A percentile compares a stretch with the other conserved stretches of the same genome.
phyloP scores from a whole-genome alignment of 2,888 invertebrate species.

The Rhaphigaster nebulosa region DNA sequence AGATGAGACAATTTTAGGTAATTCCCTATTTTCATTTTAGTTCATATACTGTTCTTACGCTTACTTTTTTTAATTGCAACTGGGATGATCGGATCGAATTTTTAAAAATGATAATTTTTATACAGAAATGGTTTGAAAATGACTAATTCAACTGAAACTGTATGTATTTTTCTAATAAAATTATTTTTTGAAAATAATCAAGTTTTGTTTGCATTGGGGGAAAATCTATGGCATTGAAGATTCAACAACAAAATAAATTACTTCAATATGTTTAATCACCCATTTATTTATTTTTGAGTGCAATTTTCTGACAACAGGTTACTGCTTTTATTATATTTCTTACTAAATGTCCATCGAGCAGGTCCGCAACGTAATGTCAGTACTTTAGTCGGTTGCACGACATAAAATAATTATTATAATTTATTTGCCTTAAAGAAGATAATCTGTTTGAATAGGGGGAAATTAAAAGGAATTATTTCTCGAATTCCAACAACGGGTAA shows the following conservation, averaged over 20 bases:
- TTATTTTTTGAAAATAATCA: not conserved
- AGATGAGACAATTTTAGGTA: no score
- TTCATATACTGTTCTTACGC: no score
- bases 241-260: not conserved
- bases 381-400: not conserved
- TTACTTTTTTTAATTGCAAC: no score
- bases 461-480: conserved; percentile 19
- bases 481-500: not conserved
- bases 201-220: not conserved
- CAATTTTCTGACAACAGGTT: not conserved
- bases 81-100: no score
- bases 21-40: no score
- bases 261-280: no score
- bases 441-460: not conserved
- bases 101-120: no score
- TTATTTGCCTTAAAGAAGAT: not conserved
- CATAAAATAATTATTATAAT: not conserved
- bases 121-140: no score
- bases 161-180: not conserved
- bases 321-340: not conserved
- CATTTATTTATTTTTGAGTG: not conserved
- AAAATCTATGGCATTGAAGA: no score
- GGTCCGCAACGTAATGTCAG: not conserved
- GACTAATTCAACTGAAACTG: not conserved
- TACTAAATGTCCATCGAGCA: not conserved